Evolutionary conservation across 1,140 invertebrate species (phyloP), one percentile per base, ranked within the genome.

Genomic region (Ceratina australensis): DNA sequence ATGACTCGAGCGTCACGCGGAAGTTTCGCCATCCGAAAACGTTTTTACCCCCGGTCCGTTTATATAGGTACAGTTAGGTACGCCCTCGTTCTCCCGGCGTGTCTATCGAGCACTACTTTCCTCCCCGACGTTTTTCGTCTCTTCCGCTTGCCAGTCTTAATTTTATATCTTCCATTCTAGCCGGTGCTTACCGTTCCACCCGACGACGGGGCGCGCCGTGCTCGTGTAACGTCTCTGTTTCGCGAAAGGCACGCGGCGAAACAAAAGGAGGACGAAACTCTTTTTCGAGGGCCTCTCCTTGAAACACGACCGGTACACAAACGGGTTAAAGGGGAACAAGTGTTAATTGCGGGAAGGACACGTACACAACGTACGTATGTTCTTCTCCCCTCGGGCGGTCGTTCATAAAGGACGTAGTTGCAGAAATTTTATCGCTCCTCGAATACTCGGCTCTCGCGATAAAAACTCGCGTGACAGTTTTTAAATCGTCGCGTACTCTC

Each of bases 401-500:
- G n/a, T 42, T 42, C 28, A 42, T 7, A 26, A 18, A 26, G 56
- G 42, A 59, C 10, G 33, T 42, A 42, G 33, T 7, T 42, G 33
- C 33, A 42, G 33, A 42, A 42, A 8, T 42, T 42, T 42, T 42
- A 42, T 42, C 33, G 33, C 5, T 42, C 33, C 5, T 10, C 5
- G 33, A 10, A 5, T 42, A 8, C 33, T 42, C 33, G 26, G 20
- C n/a, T n/a, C 50, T 56, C 33, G 33, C 10, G 22, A 59, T 33
- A 59, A 59, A 22, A 13, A 47, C 20, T 10, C 10, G 28, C 13
- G 18, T 3, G 2, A 13, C 7, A n/a, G 33, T 22, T 47, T 67
- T 67, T 24, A n/a, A 50, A 72, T 60, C 26, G 26, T 71, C 18
- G 18, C 56, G 15, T 22, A 47, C 15, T 59, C n/a, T 20, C n/a